Evolutionary conservation across 2,113 vertebrate genomes (phyloP).

Genomic region (Oryzias celebensis): DNA sequence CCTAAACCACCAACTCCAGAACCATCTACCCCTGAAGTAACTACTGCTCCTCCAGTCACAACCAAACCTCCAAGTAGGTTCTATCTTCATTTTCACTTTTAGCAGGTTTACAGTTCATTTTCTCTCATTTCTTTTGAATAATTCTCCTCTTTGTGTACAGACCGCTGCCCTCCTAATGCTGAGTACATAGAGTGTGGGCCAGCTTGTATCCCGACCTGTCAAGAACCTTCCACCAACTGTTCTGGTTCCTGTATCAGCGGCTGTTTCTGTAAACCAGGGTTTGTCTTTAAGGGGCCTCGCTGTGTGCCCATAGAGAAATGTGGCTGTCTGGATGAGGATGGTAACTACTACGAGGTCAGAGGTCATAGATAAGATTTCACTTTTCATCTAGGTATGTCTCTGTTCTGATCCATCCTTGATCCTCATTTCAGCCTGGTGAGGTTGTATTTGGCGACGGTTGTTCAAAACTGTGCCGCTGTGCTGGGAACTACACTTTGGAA

Average conservation of each 20-base stretch:
- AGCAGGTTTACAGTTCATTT: neutral
- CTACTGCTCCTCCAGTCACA: neutral
- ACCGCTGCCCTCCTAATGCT: slow-evolving; percentile 65
- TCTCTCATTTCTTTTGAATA: neutral
- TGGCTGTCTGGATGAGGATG: slow-evolving; percentile 73
- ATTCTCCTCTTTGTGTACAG: slow-evolving; percentile 28
- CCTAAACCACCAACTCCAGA: neutral
- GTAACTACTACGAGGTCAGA: slow-evolving; percentile 80
- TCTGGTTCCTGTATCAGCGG: slow-evolving; percentile 70
- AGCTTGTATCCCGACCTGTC: slow-evolving; percentile 71
- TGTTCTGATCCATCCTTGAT: neutral
- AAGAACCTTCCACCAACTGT: slow-evolving; percentile 73
- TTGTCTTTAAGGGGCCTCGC: slow-evolving; percentile 66
- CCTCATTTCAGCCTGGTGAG: slow-evolving; percentile 73
- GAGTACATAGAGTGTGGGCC: slow-evolving; percentile 73
- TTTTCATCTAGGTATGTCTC: neutral
- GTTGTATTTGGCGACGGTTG: slow-evolving; percentile 75
- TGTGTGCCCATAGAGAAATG: slow-evolving; percentile 79
- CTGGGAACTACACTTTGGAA: slow-evolving; percentile 76
- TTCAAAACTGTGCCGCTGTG: slow-evolving; percentile 75
- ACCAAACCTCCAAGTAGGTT: slow-evolving; percentile 47
- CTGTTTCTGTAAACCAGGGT: slow-evolving; percentile 82
- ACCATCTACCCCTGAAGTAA: neutral
- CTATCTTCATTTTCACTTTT: neutral
- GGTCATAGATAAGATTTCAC: neutral